These are phyloP conservation scores for Erythrolamprus reginae DNA, from an alignment of 2,113 vertebrate species.

Conservation along the genomic window DNA sequence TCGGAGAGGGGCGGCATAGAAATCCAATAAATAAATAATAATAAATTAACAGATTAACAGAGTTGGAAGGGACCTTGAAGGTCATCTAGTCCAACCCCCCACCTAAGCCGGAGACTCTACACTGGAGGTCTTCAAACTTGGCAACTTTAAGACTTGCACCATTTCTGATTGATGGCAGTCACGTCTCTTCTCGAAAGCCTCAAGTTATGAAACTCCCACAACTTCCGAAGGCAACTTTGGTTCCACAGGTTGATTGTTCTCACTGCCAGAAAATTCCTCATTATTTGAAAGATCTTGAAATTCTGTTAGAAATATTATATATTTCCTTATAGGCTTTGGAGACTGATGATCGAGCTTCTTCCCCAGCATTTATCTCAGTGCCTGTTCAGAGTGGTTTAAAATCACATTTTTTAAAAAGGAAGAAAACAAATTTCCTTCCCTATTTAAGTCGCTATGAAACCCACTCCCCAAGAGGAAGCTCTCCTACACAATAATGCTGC, in stretches of 20 bases:
- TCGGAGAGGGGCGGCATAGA: no score
- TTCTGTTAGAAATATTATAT: constrained; percentile 1
- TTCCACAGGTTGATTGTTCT: not conserved
- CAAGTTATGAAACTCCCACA: not conserved
- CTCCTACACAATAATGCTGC: not conserved
- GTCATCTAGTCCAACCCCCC: no score
- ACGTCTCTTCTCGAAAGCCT: not conserved
- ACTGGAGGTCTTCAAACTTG: no score
- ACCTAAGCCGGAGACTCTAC: no score
- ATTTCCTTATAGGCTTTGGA: not conserved
- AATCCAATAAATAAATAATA: no score
- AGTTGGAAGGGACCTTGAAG: not conserved
- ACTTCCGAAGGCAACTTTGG: not conserved
- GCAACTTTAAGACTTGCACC: no score
- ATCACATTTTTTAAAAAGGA: not conserved
- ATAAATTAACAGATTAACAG: no score
- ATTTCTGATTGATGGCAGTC: not conserved
- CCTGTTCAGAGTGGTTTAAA: not conserved
- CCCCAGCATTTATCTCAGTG: not conserved
- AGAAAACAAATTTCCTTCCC: not conserved
- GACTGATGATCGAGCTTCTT: not conserved
- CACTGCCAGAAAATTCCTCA: not conserved
- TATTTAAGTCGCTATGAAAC: not conserved
- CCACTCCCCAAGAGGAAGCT: no score
- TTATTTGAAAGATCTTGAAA: constrained; percentile 23